Base-by-base conservation (phyloP, 2,888 invertebrate species). In the Nephrotoma appendiculata region DNA sequence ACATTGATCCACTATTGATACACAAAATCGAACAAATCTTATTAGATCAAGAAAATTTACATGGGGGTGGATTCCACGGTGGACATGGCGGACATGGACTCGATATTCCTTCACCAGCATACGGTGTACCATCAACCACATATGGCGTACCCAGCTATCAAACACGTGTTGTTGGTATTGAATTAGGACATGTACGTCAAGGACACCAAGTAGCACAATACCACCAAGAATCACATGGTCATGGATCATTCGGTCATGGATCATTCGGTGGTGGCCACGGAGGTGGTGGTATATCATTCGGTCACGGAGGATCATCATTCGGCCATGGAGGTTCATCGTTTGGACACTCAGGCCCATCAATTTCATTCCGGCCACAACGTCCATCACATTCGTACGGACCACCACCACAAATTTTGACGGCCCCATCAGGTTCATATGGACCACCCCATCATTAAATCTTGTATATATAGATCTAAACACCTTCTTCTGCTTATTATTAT, bases 161-260 rank as follows among this genome's bases (percentile, higher is more conserved):
- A 19, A 92, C 93, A 88, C 94, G 95, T 89, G 95, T 96, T 87
- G 95, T 95, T 88, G 96, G 96, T 87, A 94, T 96, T 91, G 94
- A 95, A 91, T 94, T 96, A 87, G 96, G 96, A 89, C 95, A 95
- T 88, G 95, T 96, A 90, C 95, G 95, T 90, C 96, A 95, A 89
- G 95, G 95, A 88, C 95, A 96, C 92, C 96, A 96, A 91, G 96
- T 96, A 88, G 96, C 96, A 48, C 96, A 96, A 89, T 96, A 94
- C 93, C 93, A 95, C 89, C 96, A 96, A 92, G 89, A 92, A 87
- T 91, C 92, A 90, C 88, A 92, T 89, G 90, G 91, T 87, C 31
- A 31, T 31, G 87, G 87, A 45, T 88, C 52, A 57, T 57, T 19
- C 52, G 52, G 52, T 6, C 52, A 88, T 85, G 88, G 88, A 57